Evolutionary conservation across 2,797 vertebrate species (phyloP), one percentile per base, ranked within the genome.

Genomic region (Chanos chanos): DNA sequence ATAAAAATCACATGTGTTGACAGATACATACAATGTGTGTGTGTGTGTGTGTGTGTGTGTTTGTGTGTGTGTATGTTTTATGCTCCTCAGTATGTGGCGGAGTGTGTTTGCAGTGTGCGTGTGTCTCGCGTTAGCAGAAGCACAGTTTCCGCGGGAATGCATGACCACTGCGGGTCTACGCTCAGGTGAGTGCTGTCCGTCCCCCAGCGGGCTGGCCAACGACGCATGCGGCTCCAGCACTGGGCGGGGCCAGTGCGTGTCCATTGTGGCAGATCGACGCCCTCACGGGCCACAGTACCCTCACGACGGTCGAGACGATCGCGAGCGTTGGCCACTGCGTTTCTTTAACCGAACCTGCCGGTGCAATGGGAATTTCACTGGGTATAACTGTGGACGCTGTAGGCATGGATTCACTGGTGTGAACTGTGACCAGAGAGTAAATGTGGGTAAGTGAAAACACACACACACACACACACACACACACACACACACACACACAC

Each of bases 331-430:
- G 96, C 96, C 95, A 7, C 79, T 93, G 19, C 84, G 87, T 6
- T 99, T 96, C 80, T 98, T 98, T 81, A 97, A 96, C 66, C 89
- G 92, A 56, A 93, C 90, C 0, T 99, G 95, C 64, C 88, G 66
- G 6, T 98, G 95, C 73, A 93, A 85, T 0, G 87, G 85, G 5
- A 94, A 94, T 50, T 98, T 94, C 79, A 90, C 83, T 0, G 94
- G 95, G 21, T 85, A 89, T 71, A 86, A 92, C 84, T 99, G 96
- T 34, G 93, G 94, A 1, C 77, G 76, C 0, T 98, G 96, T 40
- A 87, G 83, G 18, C 90, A 93, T 0, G 95, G 95, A 3, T 84
- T 93, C 81, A 86, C 68, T 1, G 96, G 95, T 37, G 76, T 86
- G 0, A 86, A 90, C 61, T 98, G 96, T 47, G 89, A 92, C 71